Percentiles rank a stretch among this genome's conserved stretches.
Conservation (phyloP, 2,113 vertebrate genomes). For the Capreolus pygargus region DNA sequence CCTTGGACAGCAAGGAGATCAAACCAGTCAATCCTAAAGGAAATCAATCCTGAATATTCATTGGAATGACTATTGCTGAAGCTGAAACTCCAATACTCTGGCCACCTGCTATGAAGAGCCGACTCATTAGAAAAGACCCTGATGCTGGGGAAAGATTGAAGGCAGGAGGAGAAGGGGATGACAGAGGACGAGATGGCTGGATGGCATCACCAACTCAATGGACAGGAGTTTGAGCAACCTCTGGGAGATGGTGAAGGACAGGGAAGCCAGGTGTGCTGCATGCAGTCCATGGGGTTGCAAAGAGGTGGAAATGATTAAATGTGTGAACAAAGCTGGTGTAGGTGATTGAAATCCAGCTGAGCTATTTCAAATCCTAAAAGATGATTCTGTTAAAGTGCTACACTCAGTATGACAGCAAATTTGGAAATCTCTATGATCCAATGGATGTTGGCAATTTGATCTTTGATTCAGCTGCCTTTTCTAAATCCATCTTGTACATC, state of each 20-base stretch:
- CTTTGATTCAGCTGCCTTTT: neutral
- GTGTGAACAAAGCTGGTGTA: neutral
- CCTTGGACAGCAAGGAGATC: neutral
- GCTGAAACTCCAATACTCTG: neutral
- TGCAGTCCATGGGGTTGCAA: neutral
- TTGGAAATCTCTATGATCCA: neutral
- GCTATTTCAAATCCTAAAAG: neutral
- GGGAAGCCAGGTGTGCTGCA: neutral
- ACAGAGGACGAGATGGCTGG: neutral
- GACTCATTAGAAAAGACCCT: neutral
- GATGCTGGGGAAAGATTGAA: neutral
- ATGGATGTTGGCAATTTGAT: neutral
- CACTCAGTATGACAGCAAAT: neutral
- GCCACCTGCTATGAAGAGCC: neutral
- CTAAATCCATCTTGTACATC: neutral
- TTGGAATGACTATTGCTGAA: fast-evolving
- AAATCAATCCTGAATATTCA: neutral
- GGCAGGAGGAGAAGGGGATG: neutral
- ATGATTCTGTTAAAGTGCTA: neutral
- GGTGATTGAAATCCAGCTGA: neutral
- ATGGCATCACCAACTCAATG: neutral
- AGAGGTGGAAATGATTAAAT: neutral
- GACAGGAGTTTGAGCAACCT: neutral
- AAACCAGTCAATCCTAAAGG: neutral
- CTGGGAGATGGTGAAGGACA: neutral